Evolutionary conservation across 2,797 vertebrate genomes (phyloP).

Genomic region (Phataginus tricuspis): DNA sequence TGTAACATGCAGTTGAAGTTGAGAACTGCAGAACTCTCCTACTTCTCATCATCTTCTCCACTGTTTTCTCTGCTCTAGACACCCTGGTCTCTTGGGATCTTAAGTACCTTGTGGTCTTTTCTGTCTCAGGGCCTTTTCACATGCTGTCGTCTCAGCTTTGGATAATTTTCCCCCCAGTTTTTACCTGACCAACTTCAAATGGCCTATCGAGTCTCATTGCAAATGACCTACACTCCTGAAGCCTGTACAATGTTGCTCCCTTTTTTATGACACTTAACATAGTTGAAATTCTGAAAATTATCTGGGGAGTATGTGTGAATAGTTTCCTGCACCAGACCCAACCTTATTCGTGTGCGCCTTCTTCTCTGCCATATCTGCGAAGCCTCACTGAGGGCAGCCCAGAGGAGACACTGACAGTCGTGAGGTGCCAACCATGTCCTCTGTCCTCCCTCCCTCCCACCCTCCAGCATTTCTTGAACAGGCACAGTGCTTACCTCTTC

Average conservation of each 20-base stretch:
- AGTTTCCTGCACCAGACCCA: neutral
- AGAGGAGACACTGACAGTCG: fast-evolving
- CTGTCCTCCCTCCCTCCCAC: fast-evolving
- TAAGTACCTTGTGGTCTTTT: fast-evolving
- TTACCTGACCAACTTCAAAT: no score
- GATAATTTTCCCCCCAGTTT: neutral
- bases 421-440: fast-evolving
- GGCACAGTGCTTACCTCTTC: neutral
- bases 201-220: neutral
- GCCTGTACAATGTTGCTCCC: fast-evolving
- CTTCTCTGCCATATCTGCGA: fast-evolving
- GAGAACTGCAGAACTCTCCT: fast-evolving
- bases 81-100: neutral
- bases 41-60: fast-evolving
- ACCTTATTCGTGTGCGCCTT: no score
- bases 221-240: neutral
- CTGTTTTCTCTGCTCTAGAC: neutral
- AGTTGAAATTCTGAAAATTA: neutral
- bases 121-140: neutral
- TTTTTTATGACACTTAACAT: fast-evolving
- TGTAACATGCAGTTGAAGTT: fast-evolving
- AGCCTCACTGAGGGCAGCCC: neutral
- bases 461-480: neutral
- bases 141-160: no score
- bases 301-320: neutral